phyloP scores from a whole-genome alignment of 2,888 invertebrate species.

The Theodoxus fluviatilis region DNA sequence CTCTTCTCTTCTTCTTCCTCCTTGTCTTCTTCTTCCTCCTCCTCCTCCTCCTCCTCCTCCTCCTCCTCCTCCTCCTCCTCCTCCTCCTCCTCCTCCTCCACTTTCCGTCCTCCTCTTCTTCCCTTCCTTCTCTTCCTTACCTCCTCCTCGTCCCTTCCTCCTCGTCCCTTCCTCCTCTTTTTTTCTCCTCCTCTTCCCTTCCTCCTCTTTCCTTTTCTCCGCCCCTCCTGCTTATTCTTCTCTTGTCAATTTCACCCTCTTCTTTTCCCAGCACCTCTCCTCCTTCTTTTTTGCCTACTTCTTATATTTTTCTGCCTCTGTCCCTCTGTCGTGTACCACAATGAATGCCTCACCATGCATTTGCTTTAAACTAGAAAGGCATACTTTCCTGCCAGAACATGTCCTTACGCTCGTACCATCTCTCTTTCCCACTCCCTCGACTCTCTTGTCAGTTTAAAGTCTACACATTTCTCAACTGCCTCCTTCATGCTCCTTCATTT shows the following conservation, averaged over 20 bases:
- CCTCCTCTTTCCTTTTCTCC: slow-evolving; percentile 20
- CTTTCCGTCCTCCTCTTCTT: slow-evolving; percentile 16
- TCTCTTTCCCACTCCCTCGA: too few relatives aligned
- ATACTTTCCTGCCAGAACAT: too few relatives aligned
- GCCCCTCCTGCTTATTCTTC: slow-evolving; percentile 21
- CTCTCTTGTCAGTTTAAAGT: too few relatives aligned
- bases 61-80: slow-evolving; percentile 1
- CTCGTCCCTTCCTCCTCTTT: slow-evolving; percentile 16
- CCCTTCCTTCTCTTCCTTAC: neutral
- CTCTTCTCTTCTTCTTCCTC: too few relatives aligned
- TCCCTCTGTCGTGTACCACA: neutral
- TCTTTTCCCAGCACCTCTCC: slow-evolving; percentile 31
- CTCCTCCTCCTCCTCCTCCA: neutral
- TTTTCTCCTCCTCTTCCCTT: slow-evolving; percentile 7
- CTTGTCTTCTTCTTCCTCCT: too few relatives aligned
- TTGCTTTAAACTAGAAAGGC: too few relatives aligned
- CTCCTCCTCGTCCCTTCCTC: slow-evolving; percentile 9
- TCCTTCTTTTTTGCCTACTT: slow-evolving; percentile 25
- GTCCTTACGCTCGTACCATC: too few relatives aligned
- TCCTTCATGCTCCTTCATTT: too few relatives aligned
- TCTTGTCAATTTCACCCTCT: slow-evolving; percentile 30
- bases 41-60: neutral
- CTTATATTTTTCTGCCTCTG: neutral
- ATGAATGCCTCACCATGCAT: too few relatives aligned
- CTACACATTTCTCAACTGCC: too few relatives aligned